Percentiles rank a stretch among this genome's conserved stretches.
phyloP scores from a whole-genome alignment of 2,888 invertebrate species.

The Hartigia nigra region DNA sequence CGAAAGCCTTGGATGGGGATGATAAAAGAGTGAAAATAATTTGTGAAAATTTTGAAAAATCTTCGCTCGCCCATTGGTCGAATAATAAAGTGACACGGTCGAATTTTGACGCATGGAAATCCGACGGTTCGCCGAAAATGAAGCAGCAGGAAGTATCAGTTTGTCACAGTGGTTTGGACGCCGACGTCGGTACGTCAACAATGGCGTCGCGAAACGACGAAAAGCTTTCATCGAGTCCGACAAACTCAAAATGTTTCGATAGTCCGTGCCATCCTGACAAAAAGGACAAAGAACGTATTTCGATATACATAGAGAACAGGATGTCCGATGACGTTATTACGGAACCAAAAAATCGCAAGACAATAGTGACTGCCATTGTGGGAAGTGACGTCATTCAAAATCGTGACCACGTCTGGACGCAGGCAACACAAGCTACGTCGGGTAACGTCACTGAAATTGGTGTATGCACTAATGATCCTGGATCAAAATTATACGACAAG shows the following conservation, averaged over 20 bases:
- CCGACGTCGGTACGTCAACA: slow-evolving; percentile 14
- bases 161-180: slow-evolving; percentile 24
- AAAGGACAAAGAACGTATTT: neutral
- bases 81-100: neutral
- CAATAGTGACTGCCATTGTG: neutral
- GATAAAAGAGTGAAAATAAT: neutral
- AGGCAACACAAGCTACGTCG: neutral
- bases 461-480: neutral
- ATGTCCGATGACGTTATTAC: neutral
- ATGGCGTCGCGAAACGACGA: neutral
- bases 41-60: neutral
- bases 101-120: neutral
- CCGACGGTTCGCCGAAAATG: neutral
- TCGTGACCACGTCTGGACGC: neutral
- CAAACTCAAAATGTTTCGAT: neutral
- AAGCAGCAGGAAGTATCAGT: slow-evolving; percentile 28
- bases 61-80: neutral
- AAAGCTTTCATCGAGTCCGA: neutral
- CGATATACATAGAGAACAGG: neutral
- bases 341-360: neutral
- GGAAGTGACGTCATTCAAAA: neutral
- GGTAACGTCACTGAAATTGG: neutral
- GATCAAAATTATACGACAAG: neutral
- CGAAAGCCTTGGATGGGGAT: neutral
- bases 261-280: neutral